These are phyloP conservation scores for Thecocarcelia acutangulata DNA, from an alignment of 2,888 invertebrate species.

Conservation along the genomic window DNA sequence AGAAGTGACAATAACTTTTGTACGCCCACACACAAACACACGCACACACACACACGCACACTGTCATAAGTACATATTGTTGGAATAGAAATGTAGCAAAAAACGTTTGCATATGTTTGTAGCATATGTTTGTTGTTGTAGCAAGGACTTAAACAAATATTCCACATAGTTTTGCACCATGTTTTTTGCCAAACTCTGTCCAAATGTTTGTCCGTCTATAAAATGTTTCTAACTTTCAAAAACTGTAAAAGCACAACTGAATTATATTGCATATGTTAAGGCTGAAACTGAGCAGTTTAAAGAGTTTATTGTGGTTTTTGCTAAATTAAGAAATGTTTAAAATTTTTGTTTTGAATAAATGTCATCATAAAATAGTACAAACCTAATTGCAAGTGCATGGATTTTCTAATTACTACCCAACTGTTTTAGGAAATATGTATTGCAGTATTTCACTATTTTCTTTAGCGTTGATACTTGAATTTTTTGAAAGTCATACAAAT, in stretches of 20 bases:
- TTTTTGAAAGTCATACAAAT: no score
- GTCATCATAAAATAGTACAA: not conserved
- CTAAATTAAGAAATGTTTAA: not conserved
- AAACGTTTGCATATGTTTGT: constrained; percentile 16
- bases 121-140: constrained; percentile 8
- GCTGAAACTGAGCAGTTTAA: constrained; percentile 6
- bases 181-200: not conserved
- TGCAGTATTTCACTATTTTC: no score
- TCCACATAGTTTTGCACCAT: not conserved
- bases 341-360: not conserved
- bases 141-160: not conserved
- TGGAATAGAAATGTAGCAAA: not conserved
- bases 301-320: constrained; percentile 8
- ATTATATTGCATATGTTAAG: constrained; percentile 37
- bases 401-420: no score
- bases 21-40: constrained; percentile 13
- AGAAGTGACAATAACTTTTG: constrained; percentile 55
- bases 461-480: no score
- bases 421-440: no score
- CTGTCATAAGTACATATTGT: constrained; percentile 5
- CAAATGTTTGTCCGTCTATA: not conserved
- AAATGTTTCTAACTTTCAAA: not conserved
- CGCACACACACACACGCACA: not conserved
- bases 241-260: constrained; percentile 18
- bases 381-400: no score